A percentile compares a stretch with the other conserved stretches of the same genome.
phyloP scores from a whole-genome alignment of 2,888 invertebrate genomes.

The Bugula neritina region DNA sequence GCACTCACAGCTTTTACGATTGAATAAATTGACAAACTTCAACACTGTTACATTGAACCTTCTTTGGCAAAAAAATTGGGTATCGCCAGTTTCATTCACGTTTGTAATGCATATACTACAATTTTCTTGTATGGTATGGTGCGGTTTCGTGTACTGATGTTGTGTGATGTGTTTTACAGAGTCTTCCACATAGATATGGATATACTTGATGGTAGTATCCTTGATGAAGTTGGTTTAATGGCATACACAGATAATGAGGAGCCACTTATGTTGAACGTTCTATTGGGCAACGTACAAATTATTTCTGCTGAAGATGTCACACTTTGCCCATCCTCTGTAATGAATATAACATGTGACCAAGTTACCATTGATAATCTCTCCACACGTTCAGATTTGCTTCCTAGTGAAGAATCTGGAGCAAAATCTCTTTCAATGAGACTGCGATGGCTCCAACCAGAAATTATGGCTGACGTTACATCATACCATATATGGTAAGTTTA shows the following conservation, averaged over 20 bases:
- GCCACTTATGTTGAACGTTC: slow-evolving; percentile 6
- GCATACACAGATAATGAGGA: slow-evolving; percentile 23
- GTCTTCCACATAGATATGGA: not conserved
- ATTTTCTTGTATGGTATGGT: not conserved
- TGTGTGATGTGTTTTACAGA: too few species aligned
- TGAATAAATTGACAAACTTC: too few species aligned
- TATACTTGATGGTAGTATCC: not conserved
- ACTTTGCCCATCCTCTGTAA: not conserved
- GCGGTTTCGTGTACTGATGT: too few species aligned
- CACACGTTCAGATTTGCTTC: not conserved
- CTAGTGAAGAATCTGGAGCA: not conserved
- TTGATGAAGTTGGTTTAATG: slow-evolving; percentile 8
- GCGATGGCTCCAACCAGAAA: slow-evolving; percentile 23
- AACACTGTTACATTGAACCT: too few species aligned
- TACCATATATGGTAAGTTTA: slow-evolving; percentile 23
- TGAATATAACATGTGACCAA: not conserved
- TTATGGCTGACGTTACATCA: slow-evolving; percentile 10
- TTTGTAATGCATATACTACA: too few species aligned
- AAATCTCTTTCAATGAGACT: slow-evolving; percentile 5
- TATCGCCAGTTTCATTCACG: too few species aligned
- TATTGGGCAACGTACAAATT: not conserved
- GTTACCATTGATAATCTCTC: slow-evolving; percentile 20
- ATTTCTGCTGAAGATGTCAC: not conserved
- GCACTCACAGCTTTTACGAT: too few species aligned
- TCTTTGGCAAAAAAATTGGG: too few species aligned